Evolutionary conservation across 1,140 invertebrate genomes (phyloP).

Genomic region (Spodoptera litura): DNA sequence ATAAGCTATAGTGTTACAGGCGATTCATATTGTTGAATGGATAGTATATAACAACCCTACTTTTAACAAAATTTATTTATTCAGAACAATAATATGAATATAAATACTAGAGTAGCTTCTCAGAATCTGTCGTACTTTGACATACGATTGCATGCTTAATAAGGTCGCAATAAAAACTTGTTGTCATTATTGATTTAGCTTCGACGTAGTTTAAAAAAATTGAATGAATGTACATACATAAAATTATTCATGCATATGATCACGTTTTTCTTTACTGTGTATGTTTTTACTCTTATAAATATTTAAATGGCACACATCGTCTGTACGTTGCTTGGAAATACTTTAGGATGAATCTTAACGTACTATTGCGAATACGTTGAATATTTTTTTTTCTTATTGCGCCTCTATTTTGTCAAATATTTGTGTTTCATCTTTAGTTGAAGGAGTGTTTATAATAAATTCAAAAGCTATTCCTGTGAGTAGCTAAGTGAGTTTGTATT

Average conservation of each 20-base stretch:
- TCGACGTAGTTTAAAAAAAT: constrained; percentile 12
- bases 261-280: constrained; percentile 10
- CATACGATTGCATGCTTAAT: constrained; percentile 9
- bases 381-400: constrained; percentile 9
- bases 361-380: constrained; percentile 3
- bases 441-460: background rate
- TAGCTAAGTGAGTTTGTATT: too few species aligned
- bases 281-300: constrained; percentile 29
- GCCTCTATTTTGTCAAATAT: constrained; percentile 26
- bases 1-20: background rate
- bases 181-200: constrained; percentile 22
- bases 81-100: background rate
- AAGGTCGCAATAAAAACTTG: constrained; percentile 4
- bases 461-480: background rate
- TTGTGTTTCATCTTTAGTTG: constrained; percentile 28
- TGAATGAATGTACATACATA: constrained; percentile 30
- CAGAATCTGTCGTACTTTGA: background rate
- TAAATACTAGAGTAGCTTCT: background rate
- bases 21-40: constrained; percentile 4
- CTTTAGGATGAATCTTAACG: constrained; percentile 19
- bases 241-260: constrained; percentile 6
- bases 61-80: constrained; percentile 6
- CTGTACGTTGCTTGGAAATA: constrained; percentile 19
- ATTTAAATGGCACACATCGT: constrained; percentile 7
- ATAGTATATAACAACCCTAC: background rate